Evolutionary conservation across 2,888 invertebrate species (phyloP).

Genomic region (Allophyes oxyacanthae): DNA sequence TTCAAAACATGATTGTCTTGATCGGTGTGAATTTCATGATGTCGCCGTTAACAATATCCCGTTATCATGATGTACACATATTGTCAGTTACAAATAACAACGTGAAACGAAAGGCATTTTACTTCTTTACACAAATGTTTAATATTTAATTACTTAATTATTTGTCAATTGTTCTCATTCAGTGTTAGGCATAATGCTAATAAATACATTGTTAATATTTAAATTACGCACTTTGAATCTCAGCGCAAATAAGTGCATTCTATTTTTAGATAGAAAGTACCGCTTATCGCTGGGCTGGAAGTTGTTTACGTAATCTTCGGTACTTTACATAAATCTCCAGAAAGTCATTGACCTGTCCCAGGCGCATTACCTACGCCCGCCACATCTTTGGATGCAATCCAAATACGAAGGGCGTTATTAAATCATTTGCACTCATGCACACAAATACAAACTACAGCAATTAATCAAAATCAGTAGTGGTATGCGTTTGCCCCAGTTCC

Average conservation of each 20-base stretch:
- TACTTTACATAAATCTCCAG: slow-evolving; percentile 64
- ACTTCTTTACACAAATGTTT: too few species aligned
- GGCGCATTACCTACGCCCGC: slow-evolving; percentile 41
- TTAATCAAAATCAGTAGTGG: slow-evolving; percentile 45
- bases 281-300: slow-evolving; percentile 43
- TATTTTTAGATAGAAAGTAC: slow-evolving; percentile 37
- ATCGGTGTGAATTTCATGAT: neutral
- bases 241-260: slow-evolving; percentile 7
- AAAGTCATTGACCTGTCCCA: slow-evolving; percentile 67
- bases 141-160: too few species aligned
- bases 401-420: slow-evolving; percentile 48
- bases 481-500: slow-evolving; percentile 49
- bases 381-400: slow-evolving; percentile 61
- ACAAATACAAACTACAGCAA: slow-evolving; percentile 14
- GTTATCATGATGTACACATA: too few species aligned
- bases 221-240: slow-evolving; percentile 2
- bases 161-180: too few species aligned
- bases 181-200: too few species aligned
- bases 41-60: too few species aligned
- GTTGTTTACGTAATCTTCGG: slow-evolving; percentile 58
- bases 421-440: slow-evolving; percentile 10
- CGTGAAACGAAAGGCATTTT: too few species aligned
- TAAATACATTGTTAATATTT: too few species aligned
- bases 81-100: too few species aligned
- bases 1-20: slow-evolving; percentile 1